A percentile compares a stretch with the other conserved stretches of the same genome.
These are phyloP conservation scores for Holothuria glaberrima DNA, from an alignment of 35 echinoderm and acorn worm species.

Conservation along the genomic window DNA sequence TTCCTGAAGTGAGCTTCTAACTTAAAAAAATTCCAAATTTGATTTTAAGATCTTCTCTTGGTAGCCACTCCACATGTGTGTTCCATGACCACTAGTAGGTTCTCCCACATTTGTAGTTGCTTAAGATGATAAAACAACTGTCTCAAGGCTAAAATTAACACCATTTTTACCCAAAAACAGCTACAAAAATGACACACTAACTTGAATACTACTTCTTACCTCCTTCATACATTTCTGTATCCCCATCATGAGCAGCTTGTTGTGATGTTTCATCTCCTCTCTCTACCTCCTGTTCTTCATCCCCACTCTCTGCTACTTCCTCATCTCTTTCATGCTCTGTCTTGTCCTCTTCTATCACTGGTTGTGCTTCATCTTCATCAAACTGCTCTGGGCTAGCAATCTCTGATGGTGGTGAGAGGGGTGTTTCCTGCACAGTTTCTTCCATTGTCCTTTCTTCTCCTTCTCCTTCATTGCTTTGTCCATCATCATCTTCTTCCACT, in stretches of 20 bases:
- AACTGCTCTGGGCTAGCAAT: constrained; percentile 33
- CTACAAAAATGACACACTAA: too few species aligned
- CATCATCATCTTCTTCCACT: constrained; percentile 6
- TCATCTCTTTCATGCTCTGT: constrained; percentile 24
- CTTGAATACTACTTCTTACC: too few species aligned
- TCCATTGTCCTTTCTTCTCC: constrained; percentile 22
- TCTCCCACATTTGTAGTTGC: too few species aligned
- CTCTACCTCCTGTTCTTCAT: constrained; percentile 36
- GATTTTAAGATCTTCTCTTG: too few species aligned
- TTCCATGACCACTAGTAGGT: too few species aligned
- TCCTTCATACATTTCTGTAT: constrained; percentile 50
- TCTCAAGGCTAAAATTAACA: too few species aligned
- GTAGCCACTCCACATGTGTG: too few species aligned
- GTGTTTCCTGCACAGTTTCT: constrained; percentile 1
- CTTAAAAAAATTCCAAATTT: too few species aligned
- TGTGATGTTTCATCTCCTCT: constrained; percentile 24
- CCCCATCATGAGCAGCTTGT: constrained; percentile 31
- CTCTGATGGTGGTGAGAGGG: constrained; percentile 14
- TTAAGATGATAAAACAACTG: too few species aligned
- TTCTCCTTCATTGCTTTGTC: constrained; percentile 19
- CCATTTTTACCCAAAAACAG: too few species aligned
- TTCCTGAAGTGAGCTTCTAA: too few species aligned
- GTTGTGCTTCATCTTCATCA: not conserved
- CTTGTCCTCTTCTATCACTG: constrained; percentile 35
- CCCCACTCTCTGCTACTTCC: not conserved